Base-by-base conservation (phyloP, 1,140 invertebrate species). In the Microplitis demolitor region DNA sequence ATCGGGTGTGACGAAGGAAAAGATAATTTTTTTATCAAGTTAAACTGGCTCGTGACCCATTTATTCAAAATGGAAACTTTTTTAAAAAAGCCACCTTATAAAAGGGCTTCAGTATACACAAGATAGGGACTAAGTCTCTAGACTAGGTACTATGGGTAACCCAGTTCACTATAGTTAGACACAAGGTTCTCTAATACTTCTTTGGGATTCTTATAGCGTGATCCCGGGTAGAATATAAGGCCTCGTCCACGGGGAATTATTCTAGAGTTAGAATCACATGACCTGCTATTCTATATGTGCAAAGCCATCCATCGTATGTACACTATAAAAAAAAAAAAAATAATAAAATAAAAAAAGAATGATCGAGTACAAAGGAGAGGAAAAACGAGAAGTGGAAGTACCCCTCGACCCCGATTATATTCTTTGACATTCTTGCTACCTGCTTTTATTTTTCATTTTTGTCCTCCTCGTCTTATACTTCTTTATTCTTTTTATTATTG, bases 41-140 rank as follows among this genome's bases (percentile, higher is more conserved):
- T 24, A 61, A 61, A 61, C 60, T 31, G 60, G 60, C 60, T 61
- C 60, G 60, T 61, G 60, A 61, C 60, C 60, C 33, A 61, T 61
- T 61, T 61, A 45, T 61, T 13, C 16, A 56, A 24, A 56, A 14
- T 56, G n/a, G 33, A 61, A 61, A 61, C 60, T 61, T 61, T 61
- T 8, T 61, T 33, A 61, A 31, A 33, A 61, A 33, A 33, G 24
- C 24, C 60, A 61, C 60, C 60, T 33, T 61, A 33, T 61, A 61
- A 33, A 33, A 33, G 33, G 60, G 60, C 11, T 24, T 2, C 24
- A 24, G 1, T 24, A 24, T 24, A 24, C 24, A 24, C 24, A 24
- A 24, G 39, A 45, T 45, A 45, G 39, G 5, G 39, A 16, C 53
- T 16, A 13, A 24, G 24, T 24, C 39, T 45, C 6, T 11, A 45